A percentile compares a stretch with the other conserved stretches of the same genome.
These are phyloP conservation scores for Oryzias melastigma DNA, from an alignment of 2,113 vertebrate species.

Conservation along the genomic window DNA sequence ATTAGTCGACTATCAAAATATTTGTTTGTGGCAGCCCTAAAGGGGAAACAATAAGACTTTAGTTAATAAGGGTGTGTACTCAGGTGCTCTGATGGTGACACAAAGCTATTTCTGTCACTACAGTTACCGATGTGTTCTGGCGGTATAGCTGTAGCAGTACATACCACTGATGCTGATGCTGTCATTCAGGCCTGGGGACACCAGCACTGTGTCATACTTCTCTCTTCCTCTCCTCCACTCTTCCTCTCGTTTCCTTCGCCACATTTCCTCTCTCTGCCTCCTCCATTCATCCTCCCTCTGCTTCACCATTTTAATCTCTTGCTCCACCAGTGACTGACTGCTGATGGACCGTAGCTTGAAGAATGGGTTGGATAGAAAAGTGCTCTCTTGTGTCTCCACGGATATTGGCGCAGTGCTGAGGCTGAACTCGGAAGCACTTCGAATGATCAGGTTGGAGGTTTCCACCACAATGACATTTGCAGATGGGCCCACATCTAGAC, in stretches of 20 bases:
- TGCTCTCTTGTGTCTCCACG: slow-evolving; percentile 58
- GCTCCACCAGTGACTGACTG: slow-evolving; percentile 73
- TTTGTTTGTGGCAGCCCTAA: no score
- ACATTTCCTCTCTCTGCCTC: slow-evolving; percentile 68
- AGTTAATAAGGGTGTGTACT: no score
- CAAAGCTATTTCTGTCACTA: no score
- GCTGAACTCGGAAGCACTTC: slow-evolving; percentile 72
- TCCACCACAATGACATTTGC: slow-evolving; percentile 69
- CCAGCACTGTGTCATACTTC: slow-evolving; percentile 67
- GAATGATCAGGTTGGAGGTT: slow-evolving; percentile 73
- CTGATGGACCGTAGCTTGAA: slow-evolving; percentile 72
- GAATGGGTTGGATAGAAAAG: slow-evolving; percentile 70
- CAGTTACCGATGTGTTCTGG: not conserved
- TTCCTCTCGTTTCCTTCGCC: slow-evolving; percentile 55
- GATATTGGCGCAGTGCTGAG: slow-evolving; percentile 43
- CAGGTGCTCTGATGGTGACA: no score
- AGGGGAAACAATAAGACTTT: no score
- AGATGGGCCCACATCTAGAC: slow-evolving; percentile 32
- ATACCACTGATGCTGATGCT: slow-evolving; percentile 52
- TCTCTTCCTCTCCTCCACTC: slow-evolving; percentile 57
- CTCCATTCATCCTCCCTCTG: slow-evolving; percentile 74
- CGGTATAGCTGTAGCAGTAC: not conserved
- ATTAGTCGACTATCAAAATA: no score
- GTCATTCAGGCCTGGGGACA: slow-evolving; percentile 64
- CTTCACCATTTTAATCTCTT: slow-evolving; percentile 69